Conservation (phyloP, 2,888 invertebrate species). For the Penaeus monodon region DNA sequence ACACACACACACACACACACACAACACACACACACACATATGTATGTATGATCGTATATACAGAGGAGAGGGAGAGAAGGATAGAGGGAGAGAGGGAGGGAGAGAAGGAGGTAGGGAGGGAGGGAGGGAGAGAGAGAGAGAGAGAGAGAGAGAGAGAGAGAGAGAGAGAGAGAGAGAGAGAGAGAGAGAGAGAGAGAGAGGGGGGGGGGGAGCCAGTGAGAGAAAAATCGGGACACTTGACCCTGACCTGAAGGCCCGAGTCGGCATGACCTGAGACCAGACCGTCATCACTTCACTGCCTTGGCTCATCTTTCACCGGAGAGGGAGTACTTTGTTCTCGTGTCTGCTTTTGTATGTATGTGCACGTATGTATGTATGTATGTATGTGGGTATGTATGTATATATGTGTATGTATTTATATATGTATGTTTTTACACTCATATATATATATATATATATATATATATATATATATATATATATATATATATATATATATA, state of each 20-base stretch:
- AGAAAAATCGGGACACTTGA: too few species aligned
- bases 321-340: background rate
- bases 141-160: constrained; percentile 8
- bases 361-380: background rate
- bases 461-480: too few species aligned
- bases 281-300: too few species aligned
- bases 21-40: too few species aligned
- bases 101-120: background rate
- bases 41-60: too few species aligned
- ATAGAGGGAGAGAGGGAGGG: background rate
- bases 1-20: too few species aligned
- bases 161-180: background rate
- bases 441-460: background rate
- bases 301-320: too few species aligned
- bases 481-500: too few species aligned
- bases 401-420: background rate
- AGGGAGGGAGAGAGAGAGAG: constrained; percentile 14
- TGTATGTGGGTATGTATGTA: background rate
- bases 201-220: background rate
- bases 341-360: background rate
- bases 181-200: background rate
- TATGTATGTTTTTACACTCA: background rate
- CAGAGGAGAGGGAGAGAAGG: too few species aligned
- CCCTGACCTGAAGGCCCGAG: too few species aligned
- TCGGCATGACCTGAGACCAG: too few species aligned